A percentile compares a stretch with the other conserved stretches of the same genome.
phyloP scores from a whole-genome alignment of 2,113 vertebrate genomes.

The Thalassarche chlororhynchos region DNA sequence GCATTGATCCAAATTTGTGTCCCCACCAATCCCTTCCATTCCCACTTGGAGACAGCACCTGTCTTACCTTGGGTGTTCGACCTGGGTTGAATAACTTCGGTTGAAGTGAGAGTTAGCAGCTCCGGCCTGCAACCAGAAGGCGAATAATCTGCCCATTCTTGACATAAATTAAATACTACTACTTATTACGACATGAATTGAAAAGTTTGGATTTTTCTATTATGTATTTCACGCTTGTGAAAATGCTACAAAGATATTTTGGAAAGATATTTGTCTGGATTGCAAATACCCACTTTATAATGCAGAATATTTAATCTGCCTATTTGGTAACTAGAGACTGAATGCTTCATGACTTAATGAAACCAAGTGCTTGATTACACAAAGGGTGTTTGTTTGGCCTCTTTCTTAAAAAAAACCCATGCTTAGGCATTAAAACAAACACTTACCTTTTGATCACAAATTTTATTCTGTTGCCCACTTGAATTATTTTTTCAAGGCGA shows the following conservation, averaged over 20 bases:
- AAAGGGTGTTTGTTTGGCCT: background rate
- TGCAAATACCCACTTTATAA: background rate
- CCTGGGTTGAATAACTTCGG: constrained; percentile 32
- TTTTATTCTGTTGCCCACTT: constrained; percentile 74
- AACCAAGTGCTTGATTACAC: background rate
- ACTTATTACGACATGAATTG: background rate
- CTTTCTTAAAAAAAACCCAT: background rate
- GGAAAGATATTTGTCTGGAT: background rate
- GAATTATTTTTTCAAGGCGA: constrained; percentile 80
- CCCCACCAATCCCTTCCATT: background rate
- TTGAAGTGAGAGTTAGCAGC: constrained; percentile 63
- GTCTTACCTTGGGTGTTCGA: constrained; percentile 61
- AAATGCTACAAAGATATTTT: background rate
- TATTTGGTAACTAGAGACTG: background rate
- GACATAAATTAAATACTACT: background rate
- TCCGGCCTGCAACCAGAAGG: constrained; percentile 73
- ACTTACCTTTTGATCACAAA: constrained; percentile 82
- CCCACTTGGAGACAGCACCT: background rate
- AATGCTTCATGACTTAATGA: background rate
- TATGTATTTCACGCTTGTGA: background rate
- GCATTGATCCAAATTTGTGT: background rate
- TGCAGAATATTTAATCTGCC: background rate
- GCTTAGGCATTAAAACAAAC: background rate
- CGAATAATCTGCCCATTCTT: background rate
- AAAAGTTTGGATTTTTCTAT: background rate